Evolutionary conservation across 2,797 vertebrate species (phyloP).

Genomic region (Catamblyrhynchus diadema): DNA sequence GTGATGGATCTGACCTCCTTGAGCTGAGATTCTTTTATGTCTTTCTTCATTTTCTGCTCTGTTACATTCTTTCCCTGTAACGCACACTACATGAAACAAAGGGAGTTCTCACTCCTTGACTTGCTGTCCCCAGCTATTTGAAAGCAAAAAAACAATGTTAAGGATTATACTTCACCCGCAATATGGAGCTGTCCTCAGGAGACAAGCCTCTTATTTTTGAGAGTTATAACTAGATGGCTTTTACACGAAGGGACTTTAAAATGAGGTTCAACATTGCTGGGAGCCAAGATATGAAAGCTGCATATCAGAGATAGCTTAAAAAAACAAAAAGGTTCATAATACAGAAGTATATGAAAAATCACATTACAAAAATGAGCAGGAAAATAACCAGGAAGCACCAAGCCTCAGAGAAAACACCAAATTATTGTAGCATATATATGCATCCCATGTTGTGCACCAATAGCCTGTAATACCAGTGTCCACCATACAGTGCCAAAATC

Average conservation of each 20-base stretch:
- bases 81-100: conserved; percentile 79
- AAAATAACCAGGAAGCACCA: conserved; percentile 51
- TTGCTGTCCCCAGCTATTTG: conserved; percentile 81
- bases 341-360: conserved; percentile 63
- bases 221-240: conserved; percentile 72
- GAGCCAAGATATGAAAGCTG: conserved; percentile 77
- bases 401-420: conserved; percentile 5
- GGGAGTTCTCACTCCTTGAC: conserved; percentile 80
- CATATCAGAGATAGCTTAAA: conserved; percentile 75
- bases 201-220: conserved; percentile 79
- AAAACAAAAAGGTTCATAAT: conserved; percentile 65
- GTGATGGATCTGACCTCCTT: conserved; percentile 98
- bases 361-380: conserved; percentile 37
- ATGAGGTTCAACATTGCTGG: conserved; percentile 65
- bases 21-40: conserved; percentile 96
- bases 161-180: conserved; percentile 77
- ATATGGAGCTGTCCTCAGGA: conserved; percentile 74
- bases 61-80: conserved; percentile 84
- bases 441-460: not conserved
- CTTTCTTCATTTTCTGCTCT: conserved; percentile 97
- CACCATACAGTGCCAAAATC: not conserved
- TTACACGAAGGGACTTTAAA: conserved; percentile 64
- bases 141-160: conserved; percentile 79
- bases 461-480: not conserved
- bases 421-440: not conserved